Percentiles rank a stretch among this genome's conserved stretches.
Evolutionary conservation across 2,113 vertebrate genomes (phyloP).

Genomic region (Recurvirostra avosetta): DNA sequence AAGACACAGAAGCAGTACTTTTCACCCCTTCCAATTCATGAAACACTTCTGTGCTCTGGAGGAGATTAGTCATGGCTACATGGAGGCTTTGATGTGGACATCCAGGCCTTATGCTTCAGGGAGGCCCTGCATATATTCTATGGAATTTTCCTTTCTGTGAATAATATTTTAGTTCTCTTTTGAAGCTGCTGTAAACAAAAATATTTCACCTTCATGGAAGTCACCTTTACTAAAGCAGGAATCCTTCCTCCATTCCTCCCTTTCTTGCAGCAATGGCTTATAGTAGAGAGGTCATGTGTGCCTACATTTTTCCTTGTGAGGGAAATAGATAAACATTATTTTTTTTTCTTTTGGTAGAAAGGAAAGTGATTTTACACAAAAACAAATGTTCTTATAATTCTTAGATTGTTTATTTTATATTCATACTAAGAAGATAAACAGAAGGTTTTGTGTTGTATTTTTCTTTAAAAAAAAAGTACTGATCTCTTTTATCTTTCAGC

Average conservation of each 20-base stretch:
- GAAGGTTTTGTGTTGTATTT: not conserved
- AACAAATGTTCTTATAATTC: not conserved
- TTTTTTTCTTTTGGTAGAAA: not conserved
- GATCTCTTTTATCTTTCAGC: not conserved
- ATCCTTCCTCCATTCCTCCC: not conserved
- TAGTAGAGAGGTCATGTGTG: not conserved
- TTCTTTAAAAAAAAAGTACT: not conserved
- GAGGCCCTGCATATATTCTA: not conserved
- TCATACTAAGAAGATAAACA: not conserved
- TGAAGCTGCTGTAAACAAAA: not conserved
- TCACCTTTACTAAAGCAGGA: not conserved
- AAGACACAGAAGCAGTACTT: not conserved
- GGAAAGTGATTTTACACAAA: not conserved
- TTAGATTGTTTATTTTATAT: not conserved
- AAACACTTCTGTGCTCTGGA: not conserved
- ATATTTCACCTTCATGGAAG: not conserved
- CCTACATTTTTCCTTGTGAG: not conserved
- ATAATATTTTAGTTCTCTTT: not conserved
- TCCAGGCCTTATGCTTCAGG: not conserved
- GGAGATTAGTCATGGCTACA: not conserved
- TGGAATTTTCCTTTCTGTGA: not conserved
- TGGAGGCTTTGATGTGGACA: not conserved
- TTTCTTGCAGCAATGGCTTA: not conserved
- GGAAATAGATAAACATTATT: not conserved
- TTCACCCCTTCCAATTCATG: not conserved